Base-by-base conservation (phyloP, 2,888 invertebrate genomes). In the Meiosimyza platycephala region DNA sequence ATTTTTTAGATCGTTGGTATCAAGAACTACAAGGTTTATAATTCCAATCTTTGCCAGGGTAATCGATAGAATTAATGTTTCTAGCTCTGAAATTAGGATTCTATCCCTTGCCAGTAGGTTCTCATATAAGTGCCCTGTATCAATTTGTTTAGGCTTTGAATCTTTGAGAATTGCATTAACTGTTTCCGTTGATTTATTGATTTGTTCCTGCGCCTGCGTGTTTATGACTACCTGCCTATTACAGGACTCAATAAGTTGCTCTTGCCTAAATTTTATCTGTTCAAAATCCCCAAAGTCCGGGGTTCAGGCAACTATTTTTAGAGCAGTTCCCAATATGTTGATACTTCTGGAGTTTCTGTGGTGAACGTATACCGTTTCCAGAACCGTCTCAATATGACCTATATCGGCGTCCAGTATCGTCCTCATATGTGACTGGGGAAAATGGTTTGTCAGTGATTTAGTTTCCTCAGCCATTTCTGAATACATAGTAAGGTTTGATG, bases 81-180 rank as follows among this genome's bases (percentile, higher is more conserved):
- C 73, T 16, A 76, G 47, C 65, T 77, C 73, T 1, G 64, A 72
- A 69, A 77, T 72, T n/a, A 76, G 5, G 16, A 76, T 76, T 74
- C 71, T 74, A 59, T 75, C 60, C 73, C 76, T 76, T 16, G 75
- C 57, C 18, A 76, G 69, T n/a, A 75, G 18, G 7, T 50, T 74
- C 52, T 75, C 74, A 60, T 74, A 75, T 12, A 74, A 62, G 48
- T 73, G n/a, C n/a, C n/a, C n/a, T n/a, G 68, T 75, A 18, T 75
- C 60, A 18, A 77, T 74, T 2, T 72, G 55, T 55, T 63, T 67
- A 47, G 33, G 48, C 22, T 73, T 73, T 72, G 70, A 54, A 63
- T 71, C 59, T 65, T 57, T 40, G 11, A 71, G 52, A 18, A 74
- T 71, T 28, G 15, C 63, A 57, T 72, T 72, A 40, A 66, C 70